A percentile compares a stretch with the other conserved stretches of the same genome.
These are phyloP conservation scores for Monomorium pharaonis DNA, from an alignment of 1,140 invertebrate species.

Conservation along the genomic window DNA sequence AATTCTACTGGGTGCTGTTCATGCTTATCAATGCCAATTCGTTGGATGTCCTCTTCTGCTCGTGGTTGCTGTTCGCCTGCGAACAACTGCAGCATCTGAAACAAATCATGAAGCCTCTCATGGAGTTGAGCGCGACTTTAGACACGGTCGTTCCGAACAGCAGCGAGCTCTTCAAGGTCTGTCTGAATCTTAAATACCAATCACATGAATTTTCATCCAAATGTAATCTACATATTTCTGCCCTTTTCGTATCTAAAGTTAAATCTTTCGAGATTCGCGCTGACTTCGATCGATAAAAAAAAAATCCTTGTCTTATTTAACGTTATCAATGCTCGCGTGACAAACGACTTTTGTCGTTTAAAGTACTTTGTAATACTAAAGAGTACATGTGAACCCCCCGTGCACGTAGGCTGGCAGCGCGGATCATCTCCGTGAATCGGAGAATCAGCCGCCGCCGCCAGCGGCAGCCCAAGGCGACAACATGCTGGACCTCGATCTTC, in stretches of 20 bases:
- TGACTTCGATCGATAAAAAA: background rate
- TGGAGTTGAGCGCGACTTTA: constrained; percentile 92
- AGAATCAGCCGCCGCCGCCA: constrained; percentile 67
- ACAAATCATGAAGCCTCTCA: constrained; percentile 93
- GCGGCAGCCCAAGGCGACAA: constrained; percentile 73
- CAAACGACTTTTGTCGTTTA: background rate
- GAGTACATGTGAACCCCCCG: background rate
- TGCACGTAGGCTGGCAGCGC: constrained; percentile 79
- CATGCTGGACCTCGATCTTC: constrained; percentile 88
- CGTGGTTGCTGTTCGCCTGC: constrained; percentile 93
- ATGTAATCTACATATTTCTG: background rate
- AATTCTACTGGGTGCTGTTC: constrained; percentile 91
- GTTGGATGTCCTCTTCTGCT: constrained; percentile 92
- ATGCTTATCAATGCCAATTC: constrained; percentile 90
- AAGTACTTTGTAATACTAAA: background rate
- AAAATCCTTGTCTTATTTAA: background rate
- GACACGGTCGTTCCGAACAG: constrained; percentile 93
- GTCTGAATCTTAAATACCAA: background rate
- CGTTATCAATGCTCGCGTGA: background rate
- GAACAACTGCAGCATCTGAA: constrained; percentile 94
- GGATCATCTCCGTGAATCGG: constrained; percentile 77
- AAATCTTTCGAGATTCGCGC: background rate
- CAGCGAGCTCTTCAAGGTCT: constrained; percentile 89
- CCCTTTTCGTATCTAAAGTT: background rate
- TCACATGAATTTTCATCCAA: background rate